Evolutionary conservation across 2,113 vertebrate genomes (phyloP), one percentile per base, ranked within the genome.

Genomic region (Chloroceryle aenea): DNA sequence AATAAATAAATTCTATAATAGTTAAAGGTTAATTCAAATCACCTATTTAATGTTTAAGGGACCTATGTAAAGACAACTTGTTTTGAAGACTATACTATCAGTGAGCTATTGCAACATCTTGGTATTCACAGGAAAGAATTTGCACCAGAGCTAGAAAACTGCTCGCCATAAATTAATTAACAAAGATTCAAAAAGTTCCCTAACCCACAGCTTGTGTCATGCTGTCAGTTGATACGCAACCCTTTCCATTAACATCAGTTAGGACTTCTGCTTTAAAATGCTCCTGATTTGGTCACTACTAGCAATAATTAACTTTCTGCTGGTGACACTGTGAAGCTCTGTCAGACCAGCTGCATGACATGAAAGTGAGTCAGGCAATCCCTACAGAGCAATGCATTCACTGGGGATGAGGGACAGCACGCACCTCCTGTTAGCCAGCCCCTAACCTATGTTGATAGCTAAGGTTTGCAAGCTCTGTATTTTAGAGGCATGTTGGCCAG

Each of bases 361-460:
- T 3, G 23, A 32, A 47, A 14, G 16, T 2, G 9, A 74, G 42
- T 36, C 36, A n/a, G 2, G 27, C 1, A 8, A 27, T 74, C 17
- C 8, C 47, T 2, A 10, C 1, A 0, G 19, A 22, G 34, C 21
- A 15, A 3, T 4, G 40, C 8, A 20, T 14, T 55, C 32, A 3
- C 14, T 8, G n/a, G 43, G 69, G 29, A 30, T 2, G 0, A 52
- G 55, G 52, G 34, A 34, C 59, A 29, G 13, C 34, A 19, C 55
- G 42, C 11, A 4, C 32, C 63, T 45, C 71, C 63, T 1, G 0
- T 36, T 14, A 48, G 21, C 40, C 0, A 0, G 11, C 12, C 45
- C 38, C 52, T 59, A 7, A 47, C 26, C 25, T 21, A 3, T 10
- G 29, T 4, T 21, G 15, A 29, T 6, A 42, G 13, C 18, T 27